Evolutionary conservation across 2,797 vertebrate species (phyloP), one percentile per base, ranked within the genome.

Genomic region (Rhodeus uyekii): DNA sequence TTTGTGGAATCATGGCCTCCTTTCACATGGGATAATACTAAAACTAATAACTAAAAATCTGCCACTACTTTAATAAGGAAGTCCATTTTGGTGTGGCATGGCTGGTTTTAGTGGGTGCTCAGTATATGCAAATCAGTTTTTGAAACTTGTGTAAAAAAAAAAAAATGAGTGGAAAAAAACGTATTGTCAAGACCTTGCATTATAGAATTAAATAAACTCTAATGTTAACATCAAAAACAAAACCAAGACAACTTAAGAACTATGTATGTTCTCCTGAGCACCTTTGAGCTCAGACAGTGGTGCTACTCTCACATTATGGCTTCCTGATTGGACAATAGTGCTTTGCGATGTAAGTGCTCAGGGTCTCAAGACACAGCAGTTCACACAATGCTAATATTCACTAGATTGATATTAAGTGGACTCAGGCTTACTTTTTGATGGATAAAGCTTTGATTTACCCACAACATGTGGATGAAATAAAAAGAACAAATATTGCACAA

Each of bases 391-490:
- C 24, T 50, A 36, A 64, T 63, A 63, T 71, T 48, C 12, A 10
- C n/a, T 34, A 16, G 78, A 71, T 16, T 68, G 16, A 38, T 39
- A 77, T 65, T 48, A 16, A 19, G 46, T 22, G 36, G 77, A n/a
- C 7, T 65, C 73, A 67, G n/a, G n/a, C n/a, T n/a, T n/a, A n/a
- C n/a, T 5, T 55, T 58, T 36, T 18, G 5, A 61, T 38, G 55
- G 42, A 80, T 81, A 81, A 73, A 60, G 60, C 69, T 78, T 79
- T 18, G 65, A 68, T 46, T 84, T 24, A 61, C 60, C 61, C 44
- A 55, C 10, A 39, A 24, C 34, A 36, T 27, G 53, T 60, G 50
- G 53, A 46, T 64, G 9, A 38, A 68, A 46, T 76, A 63, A 76
- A 76, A 63, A n/a, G 27, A 34, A 32, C 58, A 61, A 69, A 14